Percentiles rank a stretch among this genome's conserved stretches.
phyloP scores from a whole-genome alignment of 2,888 invertebrate genomes.

The Athalia circularis region DNA sequence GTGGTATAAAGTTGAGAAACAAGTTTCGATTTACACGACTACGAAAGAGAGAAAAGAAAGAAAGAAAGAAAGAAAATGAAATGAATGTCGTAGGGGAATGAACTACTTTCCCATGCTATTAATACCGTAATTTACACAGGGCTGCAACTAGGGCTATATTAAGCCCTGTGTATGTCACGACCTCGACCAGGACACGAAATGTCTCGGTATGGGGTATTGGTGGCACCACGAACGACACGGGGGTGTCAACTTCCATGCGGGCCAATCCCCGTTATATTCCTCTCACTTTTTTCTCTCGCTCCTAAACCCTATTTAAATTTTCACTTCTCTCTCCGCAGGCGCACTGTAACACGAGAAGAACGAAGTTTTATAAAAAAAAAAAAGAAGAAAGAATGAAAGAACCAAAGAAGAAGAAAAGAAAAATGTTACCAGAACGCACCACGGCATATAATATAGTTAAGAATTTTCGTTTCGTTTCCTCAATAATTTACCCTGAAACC shows the following conservation, averaged over 20 bases:
- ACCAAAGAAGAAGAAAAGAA: too few species aligned
- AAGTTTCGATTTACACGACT: background rate
- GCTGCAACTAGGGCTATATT: conserved; percentile 15
- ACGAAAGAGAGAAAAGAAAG: background rate
- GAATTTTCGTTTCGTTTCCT: too few species aligned
- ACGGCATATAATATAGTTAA: too few species aligned
- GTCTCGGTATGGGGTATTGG: conserved; percentile 20
- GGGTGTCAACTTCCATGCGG: conserved; percentile 44
- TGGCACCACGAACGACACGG: conserved; percentile 23
- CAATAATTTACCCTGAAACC: too few species aligned
- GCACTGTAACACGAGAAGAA: conserved; percentile 36
- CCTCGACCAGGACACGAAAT: conserved; percentile 7
- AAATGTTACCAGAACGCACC: too few species aligned
- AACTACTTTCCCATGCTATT: conserved; percentile 32
- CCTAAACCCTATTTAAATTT: background rate
- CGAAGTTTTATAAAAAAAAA: background rate
- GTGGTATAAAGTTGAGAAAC: too few species aligned
- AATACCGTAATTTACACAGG: conserved; percentile 23
- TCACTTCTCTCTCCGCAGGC: conserved; percentile 16
- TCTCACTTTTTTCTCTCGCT: background rate
- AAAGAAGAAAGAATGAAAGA: too few species aligned
- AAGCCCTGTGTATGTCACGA: conserved; percentile 36
- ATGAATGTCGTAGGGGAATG: background rate
- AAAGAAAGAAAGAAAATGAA: background rate
- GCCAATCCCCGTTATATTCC: background rate